Evolutionary conservation across 2,888 invertebrate genomes (phyloP).

Genomic region (Drosophila melanosoma): DNA sequence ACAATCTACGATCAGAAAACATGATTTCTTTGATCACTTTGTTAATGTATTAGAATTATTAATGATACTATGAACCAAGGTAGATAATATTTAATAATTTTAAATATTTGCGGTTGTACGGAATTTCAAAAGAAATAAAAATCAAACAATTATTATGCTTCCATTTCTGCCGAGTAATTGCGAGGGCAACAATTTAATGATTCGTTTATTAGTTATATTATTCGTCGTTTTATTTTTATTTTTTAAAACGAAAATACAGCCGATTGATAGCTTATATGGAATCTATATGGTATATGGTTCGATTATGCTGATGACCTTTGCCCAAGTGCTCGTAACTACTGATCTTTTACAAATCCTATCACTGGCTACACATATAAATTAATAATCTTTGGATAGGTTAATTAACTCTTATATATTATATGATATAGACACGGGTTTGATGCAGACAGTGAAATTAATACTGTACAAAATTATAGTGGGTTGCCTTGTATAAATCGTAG

Average conservation of each 20-base stretch:
- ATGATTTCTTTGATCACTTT: neutral
- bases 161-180: neutral
- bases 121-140: neutral
- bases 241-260: neutral
- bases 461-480: neutral
- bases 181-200: neutral
- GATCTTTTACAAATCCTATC: neutral
- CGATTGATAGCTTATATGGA: neutral
- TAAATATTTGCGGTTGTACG: neutral
- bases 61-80: neutral
- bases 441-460: neutral
- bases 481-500: neutral
- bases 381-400: neutral
- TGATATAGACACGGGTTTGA: neutral
- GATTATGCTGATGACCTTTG: too few relatives aligned
- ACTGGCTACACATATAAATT: neutral
- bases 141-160: neutral
- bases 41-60: neutral
- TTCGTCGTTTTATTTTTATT: constrained; percentile 26
- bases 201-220: constrained; percentile 19
- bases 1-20: neutral
- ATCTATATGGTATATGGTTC: neutral
- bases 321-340: neutral
- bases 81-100: neutral
- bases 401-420: neutral